Base-by-base conservation (phyloP, 2,113 vertebrate genomes). In the Holacanthus passer region DNA sequence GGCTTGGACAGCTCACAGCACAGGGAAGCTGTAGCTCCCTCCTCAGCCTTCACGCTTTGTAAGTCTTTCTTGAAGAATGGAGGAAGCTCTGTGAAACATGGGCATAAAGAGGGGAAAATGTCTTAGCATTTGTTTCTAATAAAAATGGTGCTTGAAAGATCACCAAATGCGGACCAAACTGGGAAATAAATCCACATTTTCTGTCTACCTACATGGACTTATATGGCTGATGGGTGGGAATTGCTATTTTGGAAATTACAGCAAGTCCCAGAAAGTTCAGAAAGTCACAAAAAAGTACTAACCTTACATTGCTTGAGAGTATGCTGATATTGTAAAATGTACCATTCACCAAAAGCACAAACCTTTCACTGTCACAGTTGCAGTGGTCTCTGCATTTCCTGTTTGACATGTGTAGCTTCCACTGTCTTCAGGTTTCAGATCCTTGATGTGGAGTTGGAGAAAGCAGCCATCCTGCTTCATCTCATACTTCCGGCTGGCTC, bases 1-100 rank as follows among this genome's bases (percentile, higher is more conserved):
- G 80, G 87, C 58, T 96, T 96, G 66, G 89, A 96, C 52, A 97
- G 88, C 64, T 95, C 90, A 84, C 96, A 97, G 55, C 0, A 1
- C 59, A 97, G 88, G 0, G 77, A 77, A 4, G 48, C 92, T 0
- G 16, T 39, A 27, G 14, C 62, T 32, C 90, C 87, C 68, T 98
- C 96, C 0, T 92, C 91, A 45, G 91, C 92, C 45, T 96, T 19
- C 32, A 81, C 2, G 16, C 17, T 70, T 56, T 14, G 11, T 29
- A 82, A 48, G 1, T 35, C 72, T 37, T 41, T 8, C 0, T 55
- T 64, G 48, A 82, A 82, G 48, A 70, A 75, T 10, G 47, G 73
- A 9, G 32, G 9, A 0, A 53, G 59, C 45, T 62, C 72, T 74
- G 53, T 5, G 27, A 52, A 55, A 65, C 10, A 59, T 32, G 9